Evolutionary conservation across 2,888 invertebrate genomes (phyloP).

Genomic region (Sinodicranocentrus sp.): DNA sequence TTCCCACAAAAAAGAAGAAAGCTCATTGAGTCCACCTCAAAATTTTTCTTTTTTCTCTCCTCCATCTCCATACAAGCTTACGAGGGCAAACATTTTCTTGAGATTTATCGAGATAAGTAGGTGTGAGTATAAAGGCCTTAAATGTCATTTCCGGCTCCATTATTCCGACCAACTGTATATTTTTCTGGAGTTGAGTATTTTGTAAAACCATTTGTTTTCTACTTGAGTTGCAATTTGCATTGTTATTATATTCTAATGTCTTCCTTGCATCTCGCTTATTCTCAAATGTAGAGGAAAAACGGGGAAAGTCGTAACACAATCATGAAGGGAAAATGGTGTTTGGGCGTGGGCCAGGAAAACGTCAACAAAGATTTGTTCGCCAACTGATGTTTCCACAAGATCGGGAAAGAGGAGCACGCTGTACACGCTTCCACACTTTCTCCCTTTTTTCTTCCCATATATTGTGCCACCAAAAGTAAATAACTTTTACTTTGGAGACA

Average conservation of each 20-base stretch:
- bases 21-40: too few relatives aligned
- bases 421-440: not conserved
- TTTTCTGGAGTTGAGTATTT: constrained; percentile 5
- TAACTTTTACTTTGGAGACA: not conserved
- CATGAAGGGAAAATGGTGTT: constrained; percentile 38
- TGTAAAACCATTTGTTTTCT: constrained; percentile 5
- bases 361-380: constrained; percentile 67
- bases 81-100: not conserved
- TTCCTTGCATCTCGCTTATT: constrained; percentile 29
- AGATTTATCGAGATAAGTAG: too few relatives aligned
- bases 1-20: too few relatives aligned
- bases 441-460: not conserved
- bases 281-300: constrained; percentile 28
- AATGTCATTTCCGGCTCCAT: not conserved
- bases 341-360: constrained; percentile 66
- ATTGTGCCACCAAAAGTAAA: not conserved
- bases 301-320: constrained; percentile 33
- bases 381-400: constrained; percentile 41
- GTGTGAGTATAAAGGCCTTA: not conserved
- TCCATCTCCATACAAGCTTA: not conserved
- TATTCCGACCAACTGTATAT: not conserved
- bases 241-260: constrained; percentile 57
- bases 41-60: too few relatives aligned
- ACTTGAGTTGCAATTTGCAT: constrained; percentile 5
- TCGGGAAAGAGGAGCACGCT: not conserved